Evolutionary conservation across 2,888 invertebrate genomes (phyloP), one percentile per base, ranked within the genome.

Genomic region (Hydrotaea cyrtoneurina): DNA sequence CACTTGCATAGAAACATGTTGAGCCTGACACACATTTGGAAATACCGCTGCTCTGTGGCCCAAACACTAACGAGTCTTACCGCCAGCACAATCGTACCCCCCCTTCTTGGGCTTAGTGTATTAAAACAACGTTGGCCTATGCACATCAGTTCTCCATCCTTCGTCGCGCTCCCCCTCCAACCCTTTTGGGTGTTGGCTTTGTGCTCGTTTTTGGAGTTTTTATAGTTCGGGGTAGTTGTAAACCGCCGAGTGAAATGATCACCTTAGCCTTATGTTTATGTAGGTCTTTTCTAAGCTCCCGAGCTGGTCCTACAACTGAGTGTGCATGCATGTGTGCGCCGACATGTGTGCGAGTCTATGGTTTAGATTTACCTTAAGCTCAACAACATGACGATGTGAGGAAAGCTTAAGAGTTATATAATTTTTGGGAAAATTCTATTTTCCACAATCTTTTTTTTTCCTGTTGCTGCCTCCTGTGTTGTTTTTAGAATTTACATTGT

Each of bases 1-100:
- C 13, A 39, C 10, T 8, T 36, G 36, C 39, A 39, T 39, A 13
- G 13, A 55, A 53, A 26, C 17, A 78, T 78, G 75, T 80, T 76
- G 50, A 81, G 82, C 80, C n/a, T 86, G 82, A 82, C 83, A 85
- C 83, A 85, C 82, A n/a, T n/a, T 85, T 85, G 77, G 69, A 50
- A 72, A 59, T 69, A 36, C 66, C 8, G 43, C 23, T 13, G 69
- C 39, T 39, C 8, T 69, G 19, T 15, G 21, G 43, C 21, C 19
- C 23, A 2, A 31, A 69, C 21, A 69, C 69, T 69, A 69, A 69
- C 69, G 69, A 69, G 69, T 69, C 15, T 69, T 46, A 43, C 69
- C 46, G 39, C 69, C 19, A 46, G 46, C 23, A 21, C 21, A 43
- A 46, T 43, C 23, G 69, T 46, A 19, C 46, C 17, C 2, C 36